These are phyloP conservation scores for Apeira syringaria DNA, from an alignment of 2,888 invertebrate genomes.

Conservation along the genomic window DNA sequence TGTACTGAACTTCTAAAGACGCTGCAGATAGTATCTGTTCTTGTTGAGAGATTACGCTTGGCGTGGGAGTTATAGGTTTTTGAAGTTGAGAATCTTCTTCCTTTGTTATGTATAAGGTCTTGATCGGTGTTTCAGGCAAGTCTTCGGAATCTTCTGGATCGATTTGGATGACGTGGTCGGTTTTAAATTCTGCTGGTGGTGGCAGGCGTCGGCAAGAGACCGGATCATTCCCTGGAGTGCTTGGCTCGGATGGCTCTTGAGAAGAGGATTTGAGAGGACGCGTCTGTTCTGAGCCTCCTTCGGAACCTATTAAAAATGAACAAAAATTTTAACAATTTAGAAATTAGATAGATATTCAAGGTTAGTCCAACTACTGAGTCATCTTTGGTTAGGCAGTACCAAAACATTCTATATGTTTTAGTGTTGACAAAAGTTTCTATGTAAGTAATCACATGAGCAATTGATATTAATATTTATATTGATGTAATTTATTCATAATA, in stretches of 20 bases:
- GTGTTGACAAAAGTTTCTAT: too few relatives aligned
- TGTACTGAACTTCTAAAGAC: conserved; percentile 55
- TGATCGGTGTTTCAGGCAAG: conserved; percentile 54
- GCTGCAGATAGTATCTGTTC: conserved; percentile 71
- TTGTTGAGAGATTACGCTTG: conserved; percentile 45
- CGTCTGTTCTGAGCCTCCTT: conserved; percentile 57
- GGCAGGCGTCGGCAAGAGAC: conserved; percentile 43
- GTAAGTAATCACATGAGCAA: too few relatives aligned
- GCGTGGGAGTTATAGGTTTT: conserved; percentile 66
- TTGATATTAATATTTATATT: too few relatives aligned
- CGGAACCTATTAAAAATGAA: too few relatives aligned
- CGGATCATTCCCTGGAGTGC: conserved; percentile 52
- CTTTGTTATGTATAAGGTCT: conserved; percentile 58
- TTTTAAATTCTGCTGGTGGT: conserved; percentile 49
- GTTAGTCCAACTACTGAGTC: too few relatives aligned
- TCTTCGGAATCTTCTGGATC: conserved; percentile 53
- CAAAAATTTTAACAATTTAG: too few relatives aligned
- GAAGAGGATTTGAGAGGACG: conserved; percentile 57
- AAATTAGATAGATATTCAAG: too few relatives aligned
- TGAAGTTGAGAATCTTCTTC: conserved; percentile 61
- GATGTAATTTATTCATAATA: too few relatives aligned
- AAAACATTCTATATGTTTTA: too few relatives aligned
- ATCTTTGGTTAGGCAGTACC: too few relatives aligned
- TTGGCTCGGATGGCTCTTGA: conserved; percentile 58
- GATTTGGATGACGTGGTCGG: conserved; percentile 50